Evolutionary conservation across 2,797 vertebrate genomes (phyloP).

Genomic region (Gastrophryne carolinensis): DNA sequence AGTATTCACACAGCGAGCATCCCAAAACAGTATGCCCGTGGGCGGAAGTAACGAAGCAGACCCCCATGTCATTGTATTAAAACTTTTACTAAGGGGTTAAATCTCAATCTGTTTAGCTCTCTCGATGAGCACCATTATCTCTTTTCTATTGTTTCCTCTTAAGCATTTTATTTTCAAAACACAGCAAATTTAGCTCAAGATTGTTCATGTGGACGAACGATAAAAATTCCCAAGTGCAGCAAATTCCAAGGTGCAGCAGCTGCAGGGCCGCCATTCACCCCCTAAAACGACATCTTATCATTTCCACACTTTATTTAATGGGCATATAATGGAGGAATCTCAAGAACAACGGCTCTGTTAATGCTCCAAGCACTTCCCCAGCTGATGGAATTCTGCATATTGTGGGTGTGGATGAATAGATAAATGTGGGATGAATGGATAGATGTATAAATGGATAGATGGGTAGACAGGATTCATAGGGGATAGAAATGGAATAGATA

Average conservation of each 20-base stretch:
- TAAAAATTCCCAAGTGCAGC: not conserved
- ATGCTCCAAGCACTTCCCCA: too few species aligned
- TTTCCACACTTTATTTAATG: slow-evolving; percentile 35
- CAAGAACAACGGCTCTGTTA: too few species aligned
- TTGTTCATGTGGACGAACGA: slow-evolving; percentile 13
- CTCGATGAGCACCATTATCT: not conserved
- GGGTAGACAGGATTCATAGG: too few species aligned
- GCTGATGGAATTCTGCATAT: too few species aligned
- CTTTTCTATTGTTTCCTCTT: not conserved
- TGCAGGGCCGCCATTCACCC: slow-evolving; percentile 27
- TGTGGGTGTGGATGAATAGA: too few species aligned
- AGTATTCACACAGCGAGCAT: too few species aligned
- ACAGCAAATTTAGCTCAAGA: slow-evolving; percentile 39
- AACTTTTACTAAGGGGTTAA: not conserved
- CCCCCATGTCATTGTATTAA: too few species aligned
- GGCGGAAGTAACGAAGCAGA: too few species aligned
- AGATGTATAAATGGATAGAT: too few species aligned
- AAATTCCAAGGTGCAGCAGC: slow-evolving; percentile 19
- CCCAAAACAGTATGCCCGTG: too few species aligned
- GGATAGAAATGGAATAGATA: too few species aligned
- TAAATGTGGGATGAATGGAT: too few species aligned
- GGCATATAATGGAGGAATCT: slow-evolving; percentile 26
- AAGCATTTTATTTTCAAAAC: slow-evolving; percentile 43
- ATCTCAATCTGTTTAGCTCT: not conserved
- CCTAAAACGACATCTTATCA: slow-evolving; percentile 8